Evolutionary conservation across 2,113 vertebrate species (phyloP).

Genomic region (Ivindomyrus marchei): DNA sequence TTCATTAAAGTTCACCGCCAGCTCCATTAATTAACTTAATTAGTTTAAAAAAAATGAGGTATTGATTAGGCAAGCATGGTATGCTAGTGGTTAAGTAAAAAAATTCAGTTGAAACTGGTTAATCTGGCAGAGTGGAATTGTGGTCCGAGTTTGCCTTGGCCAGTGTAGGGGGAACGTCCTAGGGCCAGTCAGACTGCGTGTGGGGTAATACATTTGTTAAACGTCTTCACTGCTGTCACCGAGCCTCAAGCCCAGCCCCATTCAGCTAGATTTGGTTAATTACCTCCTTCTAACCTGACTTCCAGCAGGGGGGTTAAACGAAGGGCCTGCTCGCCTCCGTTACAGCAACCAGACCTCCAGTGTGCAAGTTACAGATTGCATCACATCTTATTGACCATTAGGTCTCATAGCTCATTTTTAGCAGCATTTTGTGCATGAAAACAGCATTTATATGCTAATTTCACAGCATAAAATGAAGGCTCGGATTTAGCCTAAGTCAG

Average conservation of each 20-base stretch:
- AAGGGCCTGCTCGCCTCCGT: neutral
- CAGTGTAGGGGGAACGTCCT: neutral
- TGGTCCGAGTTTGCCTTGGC: neutral
- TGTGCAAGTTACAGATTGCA: neutral
- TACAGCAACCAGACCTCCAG: neutral
- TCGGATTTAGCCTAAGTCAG: neutral
- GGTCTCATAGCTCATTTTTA: neutral
- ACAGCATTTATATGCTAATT: neutral
- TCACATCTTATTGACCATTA: neutral
- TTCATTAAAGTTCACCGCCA: neutral
- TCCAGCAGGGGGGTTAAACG: neutral
- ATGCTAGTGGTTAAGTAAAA: neutral
- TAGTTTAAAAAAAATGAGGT: neutral
- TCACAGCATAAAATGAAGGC: neutral
- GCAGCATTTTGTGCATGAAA: neutral
- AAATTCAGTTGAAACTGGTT: neutral
- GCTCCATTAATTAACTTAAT: neutral
- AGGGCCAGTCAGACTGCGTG: neutral
- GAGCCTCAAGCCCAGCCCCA: neutral
- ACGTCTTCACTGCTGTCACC: neutral
- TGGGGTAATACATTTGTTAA: neutral
- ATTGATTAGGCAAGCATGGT: neutral
- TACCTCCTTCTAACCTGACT: neutral
- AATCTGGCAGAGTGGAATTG: neutral
- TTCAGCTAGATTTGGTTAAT: neutral